These are phyloP conservation scores for Kryptolebias ocellatus DNA, from an alignment of 2,797 vertebrate genomes.

Conservation along the genomic window DNA sequence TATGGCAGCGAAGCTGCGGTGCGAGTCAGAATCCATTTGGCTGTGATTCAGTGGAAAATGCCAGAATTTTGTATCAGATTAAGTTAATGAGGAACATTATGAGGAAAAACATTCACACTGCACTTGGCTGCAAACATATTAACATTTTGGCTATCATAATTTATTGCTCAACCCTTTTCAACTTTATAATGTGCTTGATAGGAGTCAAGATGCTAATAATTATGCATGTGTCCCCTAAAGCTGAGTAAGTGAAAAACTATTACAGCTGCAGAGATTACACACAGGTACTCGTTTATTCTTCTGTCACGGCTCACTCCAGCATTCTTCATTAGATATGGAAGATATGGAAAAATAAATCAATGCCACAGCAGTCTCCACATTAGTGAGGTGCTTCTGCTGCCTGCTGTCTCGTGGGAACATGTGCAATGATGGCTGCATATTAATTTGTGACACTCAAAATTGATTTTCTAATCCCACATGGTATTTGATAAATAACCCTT, in stretches of 20 bases:
- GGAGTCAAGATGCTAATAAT: slow-evolving; percentile 39
- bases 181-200: slow-evolving; percentile 40
- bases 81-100: slow-evolving; percentile 60
- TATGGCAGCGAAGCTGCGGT: slow-evolving; percentile 42
- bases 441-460: slow-evolving; percentile 81
- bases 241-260: slow-evolving; percentile 44
- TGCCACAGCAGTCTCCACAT: slow-evolving; percentile 58
- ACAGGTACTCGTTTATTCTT: slow-evolving; percentile 36
- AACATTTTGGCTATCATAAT: slow-evolving; percentile 46
- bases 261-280: slow-evolving; percentile 29
- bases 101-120: slow-evolving; percentile 48
- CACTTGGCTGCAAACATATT: slow-evolving; percentile 45
- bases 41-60: slow-evolving; percentile 55
- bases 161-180: slow-evolving; percentile 46
- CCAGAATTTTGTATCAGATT: slow-evolving; percentile 54
- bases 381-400: slow-evolving; percentile 64
- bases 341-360: slow-evolving; percentile 72
- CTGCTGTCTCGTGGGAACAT: slow-evolving; percentile 62
- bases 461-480: slow-evolving; percentile 77
- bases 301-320: slow-evolving; percentile 45
- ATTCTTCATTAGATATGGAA: slow-evolving; percentile 65
- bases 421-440: slow-evolving; percentile 78
- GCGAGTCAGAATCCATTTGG: slow-evolving; percentile 61
- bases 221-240: slow-evolving; percentile 23
- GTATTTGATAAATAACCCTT: slow-evolving; percentile 82